Percentiles rank a stretch among this genome's conserved stretches.
phyloP scores from a whole-genome alignment of 1,140 invertebrate genomes.

The Heliconius hermathena region DNA sequence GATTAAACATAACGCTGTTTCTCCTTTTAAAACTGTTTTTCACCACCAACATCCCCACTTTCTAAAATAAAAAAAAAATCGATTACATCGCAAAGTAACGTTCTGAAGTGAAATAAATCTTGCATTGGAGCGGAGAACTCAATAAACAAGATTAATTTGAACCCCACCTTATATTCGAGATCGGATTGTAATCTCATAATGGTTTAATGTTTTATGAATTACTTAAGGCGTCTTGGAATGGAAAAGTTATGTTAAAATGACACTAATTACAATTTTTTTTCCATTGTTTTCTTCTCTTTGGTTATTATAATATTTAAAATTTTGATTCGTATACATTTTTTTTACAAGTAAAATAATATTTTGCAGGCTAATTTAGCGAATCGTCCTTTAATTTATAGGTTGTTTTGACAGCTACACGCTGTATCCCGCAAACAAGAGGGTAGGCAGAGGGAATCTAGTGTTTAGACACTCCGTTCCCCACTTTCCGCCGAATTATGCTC shows the following conservation, averaged over 20 bases:
- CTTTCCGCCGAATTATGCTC: no score
- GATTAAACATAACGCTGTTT: no score
- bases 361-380: no score
- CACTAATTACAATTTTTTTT: background rate
- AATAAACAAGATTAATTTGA: conserved; percentile 44
- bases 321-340: no score
- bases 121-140: conserved; percentile 37
- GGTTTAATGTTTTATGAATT: conserved; percentile 5
- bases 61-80: conserved; percentile 18
- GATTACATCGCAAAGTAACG: conserved; percentile 34
- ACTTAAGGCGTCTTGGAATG: background rate
- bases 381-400: no score
- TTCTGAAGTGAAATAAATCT: conserved; percentile 42
- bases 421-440: no score
- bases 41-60: background rate
- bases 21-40: background rate
- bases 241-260: background rate
- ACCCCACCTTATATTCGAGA: conserved; percentile 2
- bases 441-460: no score
- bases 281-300: background rate
- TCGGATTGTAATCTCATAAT: conserved; percentile 11
- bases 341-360: no score
- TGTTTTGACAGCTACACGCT: background rate
- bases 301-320: background rate
- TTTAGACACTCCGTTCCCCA: no score